Evolutionary conservation across 2,113 vertebrate species (phyloP).

Genomic region (Haliaeetus leucogaster): DNA sequence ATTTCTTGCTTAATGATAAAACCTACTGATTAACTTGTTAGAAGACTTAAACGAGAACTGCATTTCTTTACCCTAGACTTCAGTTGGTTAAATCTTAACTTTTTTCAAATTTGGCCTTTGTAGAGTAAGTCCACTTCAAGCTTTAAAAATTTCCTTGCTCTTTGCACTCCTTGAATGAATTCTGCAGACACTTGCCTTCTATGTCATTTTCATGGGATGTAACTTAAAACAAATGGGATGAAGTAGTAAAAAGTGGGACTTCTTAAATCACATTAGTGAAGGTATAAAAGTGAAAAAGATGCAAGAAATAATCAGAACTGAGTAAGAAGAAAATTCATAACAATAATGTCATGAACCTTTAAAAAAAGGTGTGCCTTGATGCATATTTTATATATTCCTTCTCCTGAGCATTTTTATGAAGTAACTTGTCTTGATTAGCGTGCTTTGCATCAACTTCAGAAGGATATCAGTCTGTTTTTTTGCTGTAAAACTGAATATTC

Average conservation of each 20-base stretch:
- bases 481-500: neutral
- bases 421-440: neutral
- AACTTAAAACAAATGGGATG: neutral
- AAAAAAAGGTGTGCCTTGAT: neutral
- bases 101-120: neutral
- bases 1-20: neutral
- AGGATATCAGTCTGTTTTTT: neutral
- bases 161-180: neutral
- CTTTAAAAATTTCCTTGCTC: neutral
- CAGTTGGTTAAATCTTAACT: constrained; percentile 2
- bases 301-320: neutral
- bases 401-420: neutral
- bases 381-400: neutral
- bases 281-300: neutral
- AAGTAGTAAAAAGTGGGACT: neutral
- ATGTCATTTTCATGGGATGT: neutral
- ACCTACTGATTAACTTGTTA: neutral
- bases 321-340: neutral
- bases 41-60: neutral
- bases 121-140: neutral
- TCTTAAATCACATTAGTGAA: neutral
- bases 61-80: neutral
- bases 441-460: neutral
- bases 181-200: neutral
- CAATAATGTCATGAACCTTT: neutral